These are phyloP conservation scores for Epirrita christyi DNA, from an alignment of 2,888 invertebrate genomes.

Conservation along the genomic window DNA sequence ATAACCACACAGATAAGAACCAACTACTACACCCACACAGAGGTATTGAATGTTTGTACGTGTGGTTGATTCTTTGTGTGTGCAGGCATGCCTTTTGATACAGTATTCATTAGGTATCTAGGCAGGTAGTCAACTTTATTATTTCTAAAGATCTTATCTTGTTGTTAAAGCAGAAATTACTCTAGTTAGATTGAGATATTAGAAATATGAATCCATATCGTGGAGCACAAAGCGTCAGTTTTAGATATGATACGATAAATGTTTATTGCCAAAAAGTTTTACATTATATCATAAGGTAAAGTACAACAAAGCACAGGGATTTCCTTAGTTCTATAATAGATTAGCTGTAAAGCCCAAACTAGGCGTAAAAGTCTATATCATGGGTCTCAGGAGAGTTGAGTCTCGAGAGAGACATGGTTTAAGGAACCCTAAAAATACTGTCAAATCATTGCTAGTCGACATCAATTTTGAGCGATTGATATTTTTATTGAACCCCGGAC, in stretches of 20 bases:
- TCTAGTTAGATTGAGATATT: background rate
- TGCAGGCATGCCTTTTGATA: slow-evolving; percentile 22
- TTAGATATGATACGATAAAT: too few species aligned
- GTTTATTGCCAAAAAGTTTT: too few species aligned
- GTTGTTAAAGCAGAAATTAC: slow-evolving; percentile 1
- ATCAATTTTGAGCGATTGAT: slow-evolving; percentile 35
- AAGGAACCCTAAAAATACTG: slow-evolving; percentile 16
- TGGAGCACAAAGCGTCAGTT: too few species aligned
- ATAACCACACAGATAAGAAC: slow-evolving; percentile 28
- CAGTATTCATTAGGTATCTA: slow-evolving; percentile 28
- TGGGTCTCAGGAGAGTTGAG: too few species aligned
- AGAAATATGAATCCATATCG: slow-evolving; percentile 3
- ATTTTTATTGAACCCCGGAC: slow-evolving; percentile 27
- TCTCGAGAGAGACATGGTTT: too few species aligned
- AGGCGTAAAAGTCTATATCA: too few species aligned
- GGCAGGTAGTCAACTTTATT: slow-evolving; percentile 23
- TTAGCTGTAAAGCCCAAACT: too few species aligned
- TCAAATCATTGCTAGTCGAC: slow-evolving; percentile 32
- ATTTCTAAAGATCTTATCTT: slow-evolving; percentile 1
- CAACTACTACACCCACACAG: background rate
- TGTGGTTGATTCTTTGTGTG: slow-evolving; percentile 23
- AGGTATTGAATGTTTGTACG: slow-evolving; percentile 6
- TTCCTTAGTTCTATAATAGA: too few species aligned
- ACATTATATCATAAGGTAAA: too few species aligned
- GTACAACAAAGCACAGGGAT: too few species aligned